A percentile compares a stretch with the other conserved stretches of the same genome.
Evolutionary conservation across 2,888 invertebrate genomes (phyloP).

Genomic region (Hemithea aestivaria): DNA sequence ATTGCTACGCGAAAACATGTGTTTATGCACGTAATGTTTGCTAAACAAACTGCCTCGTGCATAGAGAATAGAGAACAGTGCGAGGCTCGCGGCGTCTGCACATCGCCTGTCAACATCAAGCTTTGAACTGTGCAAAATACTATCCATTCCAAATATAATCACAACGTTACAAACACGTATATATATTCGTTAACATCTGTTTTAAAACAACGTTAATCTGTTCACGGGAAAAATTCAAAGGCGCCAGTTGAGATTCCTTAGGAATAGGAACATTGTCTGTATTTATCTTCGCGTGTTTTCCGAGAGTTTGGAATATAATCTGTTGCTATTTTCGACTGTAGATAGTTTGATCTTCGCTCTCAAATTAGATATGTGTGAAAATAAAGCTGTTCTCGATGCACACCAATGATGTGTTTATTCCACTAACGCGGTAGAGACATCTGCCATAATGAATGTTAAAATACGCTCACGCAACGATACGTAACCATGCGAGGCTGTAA

Average conservation of each 20-base stretch:
- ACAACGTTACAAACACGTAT: conserved; percentile 16
- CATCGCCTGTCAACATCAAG: conserved; percentile 31
- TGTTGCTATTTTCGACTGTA: conserved; percentile 2
- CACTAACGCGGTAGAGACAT: too few species aligned
- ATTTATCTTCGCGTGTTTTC: conserved; percentile 3
- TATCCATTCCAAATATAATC: conserved; percentile 14
- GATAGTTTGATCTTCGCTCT: background rate
- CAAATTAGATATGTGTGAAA: conserved; percentile 3
- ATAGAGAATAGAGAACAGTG: conserved; percentile 11
- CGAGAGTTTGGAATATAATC: conserved; percentile 1
- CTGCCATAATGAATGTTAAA: conserved; percentile 1
- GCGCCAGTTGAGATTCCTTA: conserved; percentile 2
- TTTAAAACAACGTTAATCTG: conserved; percentile 11
- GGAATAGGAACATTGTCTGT: conserved; percentile 5
- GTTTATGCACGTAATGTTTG: conserved; percentile 24
- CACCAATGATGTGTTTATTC: too few species aligned
- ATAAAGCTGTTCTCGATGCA: too few species aligned
- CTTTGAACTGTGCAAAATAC: conserved; percentile 36
- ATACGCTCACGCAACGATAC: conserved; percentile 15
- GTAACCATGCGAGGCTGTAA: conserved; percentile 19
- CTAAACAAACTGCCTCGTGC: conserved; percentile 22
- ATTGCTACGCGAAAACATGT: conserved; percentile 8
- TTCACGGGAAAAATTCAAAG: conserved; percentile 12
- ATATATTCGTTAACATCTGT: conserved; percentile 11
- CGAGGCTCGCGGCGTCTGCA: conserved; percentile 25